Conservation (phyloP, 2,113 vertebrate genomes). For the Prionailurus bengalensis region DNA sequence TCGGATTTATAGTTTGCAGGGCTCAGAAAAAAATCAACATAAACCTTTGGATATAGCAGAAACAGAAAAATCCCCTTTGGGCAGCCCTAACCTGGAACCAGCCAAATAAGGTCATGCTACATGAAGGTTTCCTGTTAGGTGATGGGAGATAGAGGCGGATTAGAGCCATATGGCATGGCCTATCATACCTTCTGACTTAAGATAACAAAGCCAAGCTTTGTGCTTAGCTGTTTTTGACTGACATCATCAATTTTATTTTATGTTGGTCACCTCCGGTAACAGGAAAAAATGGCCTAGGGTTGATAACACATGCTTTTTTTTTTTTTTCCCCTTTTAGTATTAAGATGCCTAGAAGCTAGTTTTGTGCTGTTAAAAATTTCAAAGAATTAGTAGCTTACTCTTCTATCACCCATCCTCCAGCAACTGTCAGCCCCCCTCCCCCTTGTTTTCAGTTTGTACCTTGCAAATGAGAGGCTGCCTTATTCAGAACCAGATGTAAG, state of each 20-base stretch:
- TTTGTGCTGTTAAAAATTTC: constrained; percentile 88
- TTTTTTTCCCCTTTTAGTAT: constrained; percentile 82
- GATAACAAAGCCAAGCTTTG: constrained; percentile 94
- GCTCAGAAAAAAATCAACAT: constrained; percentile 93
- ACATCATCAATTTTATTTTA: constrained; percentile 94
- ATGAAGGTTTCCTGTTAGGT: constrained; percentile 94
- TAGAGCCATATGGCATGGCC: constrained; percentile 93
- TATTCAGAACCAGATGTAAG: constrained; percentile 94
- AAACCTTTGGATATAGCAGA: constrained; percentile 93
- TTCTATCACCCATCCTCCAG: constrained; percentile 90
- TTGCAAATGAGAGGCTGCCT: constrained; percentile 94
- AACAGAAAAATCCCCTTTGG: constrained; percentile 92
- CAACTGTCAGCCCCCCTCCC: constrained; percentile 88
- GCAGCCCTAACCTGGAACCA: constrained; percentile 92
- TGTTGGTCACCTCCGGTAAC: constrained; percentile 93
- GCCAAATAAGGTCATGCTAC: constrained; percentile 93
- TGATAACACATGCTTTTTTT: constrained; percentile 89
- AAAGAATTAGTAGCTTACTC: constrained; percentile 90
- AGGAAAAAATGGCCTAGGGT: constrained; percentile 91
- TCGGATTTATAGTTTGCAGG: constrained; percentile 98
- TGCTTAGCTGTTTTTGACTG: constrained; percentile 93
- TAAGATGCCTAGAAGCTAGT: constrained; percentile 91
- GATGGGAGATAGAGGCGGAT: constrained; percentile 93
- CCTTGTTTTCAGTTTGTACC: constrained; percentile 92
- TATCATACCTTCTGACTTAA: constrained; percentile 95